Evolutionary conservation across 2,888 invertebrate species (phyloP), one percentile per base, ranked within the genome.

Genomic region (Chrysotoxum bicinctum): DNA sequence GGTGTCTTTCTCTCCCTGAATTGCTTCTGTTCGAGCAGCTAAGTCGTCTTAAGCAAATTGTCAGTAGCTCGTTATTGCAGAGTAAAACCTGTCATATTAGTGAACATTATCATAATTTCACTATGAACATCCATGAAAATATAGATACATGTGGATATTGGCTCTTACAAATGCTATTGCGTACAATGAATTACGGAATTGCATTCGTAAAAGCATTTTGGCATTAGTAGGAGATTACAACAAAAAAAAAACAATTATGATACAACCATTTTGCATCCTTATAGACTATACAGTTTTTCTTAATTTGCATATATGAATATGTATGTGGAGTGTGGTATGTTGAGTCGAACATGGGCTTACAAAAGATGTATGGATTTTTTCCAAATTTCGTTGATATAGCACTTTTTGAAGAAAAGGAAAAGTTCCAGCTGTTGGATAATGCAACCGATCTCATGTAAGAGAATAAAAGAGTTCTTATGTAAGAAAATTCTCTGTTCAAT

Each of bases 91-190:
- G 52, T 54, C 70, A 82, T 72, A 68, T 72, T 72, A 77, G 16
- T 30, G n/a, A 16, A 43, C 73, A 82, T 82, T 78, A 83, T 43
- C 82, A 83, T 83, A 77, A 83, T 68, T 83, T 40, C 43, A 26
- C 40, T 43, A 26, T 60, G 62, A 40, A 43, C 62, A 62, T 23
- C 23, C n/a, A 62, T 62, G 43, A 19, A 62, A 62, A 62, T 43
- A 43, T 40, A 62, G 26, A 58, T 37, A 35, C 12, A 19, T 12
- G 2, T 21, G 37, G 8, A 14, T 32, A 56, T n/a, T n/a, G n/a
- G n/a, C 52, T 9, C 10, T 1, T 32, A 58, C 0, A 37, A 62
- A 26, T 26, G 62, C 10, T 62, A 43, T 16, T 26, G n/a, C 21
- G 12, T 16, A n/a, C 2, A 5, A 30, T 21, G 21, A 26, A 7